Evolutionary conservation across 2,888 invertebrate genomes (phyloP).

Genomic region (Caenorhabditis parvicauda): DNA sequence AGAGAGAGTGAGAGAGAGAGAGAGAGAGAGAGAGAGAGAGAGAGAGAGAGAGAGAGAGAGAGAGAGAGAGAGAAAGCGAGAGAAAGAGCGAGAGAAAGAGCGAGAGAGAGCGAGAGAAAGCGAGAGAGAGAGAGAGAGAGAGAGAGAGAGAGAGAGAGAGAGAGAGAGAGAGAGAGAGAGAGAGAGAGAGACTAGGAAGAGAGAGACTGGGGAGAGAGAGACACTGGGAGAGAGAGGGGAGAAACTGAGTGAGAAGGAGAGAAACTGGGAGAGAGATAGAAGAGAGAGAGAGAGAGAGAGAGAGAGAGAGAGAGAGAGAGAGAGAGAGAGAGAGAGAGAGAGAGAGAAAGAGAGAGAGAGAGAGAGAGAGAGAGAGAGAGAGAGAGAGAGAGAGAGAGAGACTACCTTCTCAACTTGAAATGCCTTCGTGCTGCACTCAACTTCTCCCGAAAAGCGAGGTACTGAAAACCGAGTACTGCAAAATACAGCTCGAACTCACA

Average conservation of each 20-base stretch:
- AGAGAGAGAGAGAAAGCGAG: conserved; percentile 16
- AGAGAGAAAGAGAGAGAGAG: conserved; percentile 11
- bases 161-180: conserved; percentile 11
- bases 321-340: conserved; percentile 21
- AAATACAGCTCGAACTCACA: conserved; percentile 19
- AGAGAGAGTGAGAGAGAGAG: conserved; percentile 4
- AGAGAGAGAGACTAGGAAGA: conserved; percentile 5
- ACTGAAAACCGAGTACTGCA: background rate
- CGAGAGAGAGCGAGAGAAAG: conserved; percentile 37
- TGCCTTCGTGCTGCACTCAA: no score
- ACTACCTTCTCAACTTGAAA: background rate
- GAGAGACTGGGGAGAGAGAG: no score
- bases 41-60: conserved; percentile 1
- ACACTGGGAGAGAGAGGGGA: conserved; percentile 2
- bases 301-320: conserved; percentile 22
- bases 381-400: conserved; percentile 9
- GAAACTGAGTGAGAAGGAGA: conserved; percentile 44
- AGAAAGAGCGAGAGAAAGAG: conserved; percentile 42
- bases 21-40: conserved; percentile 7
- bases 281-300: conserved; percentile 46
- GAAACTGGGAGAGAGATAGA: conserved; percentile 50
- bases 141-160: conserved; percentile 17
- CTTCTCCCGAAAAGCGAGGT: background rate
- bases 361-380: conserved; percentile 4
- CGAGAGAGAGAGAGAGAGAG: conserved; percentile 23